Conservation (phyloP, 1,140 invertebrate species). For the Zophobas atratus region DNA sequence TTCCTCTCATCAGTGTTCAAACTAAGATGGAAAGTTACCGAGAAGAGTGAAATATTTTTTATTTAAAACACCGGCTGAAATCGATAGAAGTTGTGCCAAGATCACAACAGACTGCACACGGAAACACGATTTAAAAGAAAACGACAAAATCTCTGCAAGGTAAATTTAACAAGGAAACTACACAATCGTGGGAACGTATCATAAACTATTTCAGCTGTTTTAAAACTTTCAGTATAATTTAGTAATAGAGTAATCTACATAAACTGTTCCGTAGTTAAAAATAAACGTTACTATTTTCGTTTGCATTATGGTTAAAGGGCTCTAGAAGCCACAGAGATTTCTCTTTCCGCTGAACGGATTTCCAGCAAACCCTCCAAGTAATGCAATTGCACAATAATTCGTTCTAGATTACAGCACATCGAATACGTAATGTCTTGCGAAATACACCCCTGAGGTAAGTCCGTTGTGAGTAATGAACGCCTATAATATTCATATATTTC, state of each 20-base stretch:
- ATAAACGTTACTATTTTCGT: no score
- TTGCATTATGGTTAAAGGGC: slow-evolving; percentile 23
- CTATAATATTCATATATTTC: no score
- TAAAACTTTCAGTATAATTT: no score
- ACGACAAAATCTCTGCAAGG: background rate
- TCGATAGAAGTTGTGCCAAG: background rate
- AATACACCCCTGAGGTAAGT: no score
- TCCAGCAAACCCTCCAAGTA: slow-evolving; percentile 7
- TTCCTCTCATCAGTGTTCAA: slow-evolving; percentile 15
- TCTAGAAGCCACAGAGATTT: background rate
- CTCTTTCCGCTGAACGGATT: no score
- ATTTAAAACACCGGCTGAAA: slow-evolving; percentile 2
- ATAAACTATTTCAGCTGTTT: no score
- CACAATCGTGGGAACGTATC: no score
- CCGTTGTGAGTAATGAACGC: no score
- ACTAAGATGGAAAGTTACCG: slow-evolving; percentile 23
- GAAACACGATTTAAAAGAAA: background rate
- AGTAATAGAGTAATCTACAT: no score
- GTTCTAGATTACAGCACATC: background rate
- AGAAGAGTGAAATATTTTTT: slow-evolving; percentile 22
- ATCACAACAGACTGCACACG: background rate
- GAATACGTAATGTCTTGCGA: slow-evolving; percentile 7
- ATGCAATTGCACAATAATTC: slow-evolving; percentile 42
- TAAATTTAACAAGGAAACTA: no score
- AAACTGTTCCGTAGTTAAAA: no score